These are phyloP conservation scores for Palythoa grandis DNA, from an alignment of 92 coral and sea anemone genomes.

Conservation along the genomic window DNA sequence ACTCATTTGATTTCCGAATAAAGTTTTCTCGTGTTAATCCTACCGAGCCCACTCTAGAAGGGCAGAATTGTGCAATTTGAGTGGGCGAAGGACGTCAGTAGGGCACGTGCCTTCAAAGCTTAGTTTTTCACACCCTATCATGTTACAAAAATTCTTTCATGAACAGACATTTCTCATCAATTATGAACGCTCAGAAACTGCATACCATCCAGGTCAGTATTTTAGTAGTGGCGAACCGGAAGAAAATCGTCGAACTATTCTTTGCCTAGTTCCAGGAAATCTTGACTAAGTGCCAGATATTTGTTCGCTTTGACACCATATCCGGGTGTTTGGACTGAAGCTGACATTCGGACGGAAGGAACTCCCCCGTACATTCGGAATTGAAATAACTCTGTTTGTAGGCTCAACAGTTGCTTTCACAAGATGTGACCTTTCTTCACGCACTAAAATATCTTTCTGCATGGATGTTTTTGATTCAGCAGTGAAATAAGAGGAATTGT, in stretches of 20 bases:
- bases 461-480: too few relatives aligned
- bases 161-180: constrained; percentile 42
- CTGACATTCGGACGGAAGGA: background rate
- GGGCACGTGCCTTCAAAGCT: constrained; percentile 30
- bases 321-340: background rate
- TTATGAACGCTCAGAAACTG: constrained; percentile 14
- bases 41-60: constrained; percentile 8
- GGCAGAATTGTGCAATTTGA: constrained; percentile 1
- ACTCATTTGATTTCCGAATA: background rate
- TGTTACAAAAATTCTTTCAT: background rate
- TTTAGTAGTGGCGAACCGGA: background rate
- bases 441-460: too few relatives aligned
- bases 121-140: constrained; percentile 3
- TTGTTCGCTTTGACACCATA: background rate
- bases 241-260: background rate
- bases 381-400: background rate
- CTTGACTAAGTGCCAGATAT: background rate
- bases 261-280: background rate
- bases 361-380: background rate
- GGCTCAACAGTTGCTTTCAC: background rate
- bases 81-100: constrained; percentile 17
- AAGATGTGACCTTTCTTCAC: too few relatives aligned
- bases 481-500: too few relatives aligned
- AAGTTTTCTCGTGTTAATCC: background rate
- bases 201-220: background rate